Base-by-base conservation (phyloP, 1,140 invertebrate species). In the Eueides isabella region DNA sequence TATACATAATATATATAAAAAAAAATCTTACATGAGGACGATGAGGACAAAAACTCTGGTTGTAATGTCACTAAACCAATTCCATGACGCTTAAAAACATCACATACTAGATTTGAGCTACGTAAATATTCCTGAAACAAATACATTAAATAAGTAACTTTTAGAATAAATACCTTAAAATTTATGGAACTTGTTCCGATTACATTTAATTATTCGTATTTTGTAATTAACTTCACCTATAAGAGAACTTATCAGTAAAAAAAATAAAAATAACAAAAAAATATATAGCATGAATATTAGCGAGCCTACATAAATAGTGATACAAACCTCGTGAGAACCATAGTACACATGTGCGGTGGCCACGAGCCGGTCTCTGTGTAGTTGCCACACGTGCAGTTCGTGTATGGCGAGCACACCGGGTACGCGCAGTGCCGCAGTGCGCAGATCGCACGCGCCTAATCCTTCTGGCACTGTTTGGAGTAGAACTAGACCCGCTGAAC, bases 331-430 rank as follows among this genome's bases (percentile, higher is more conserved):
- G 66, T 88, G 88, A 6, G 90, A 86, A 28, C 94, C 89, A 81
- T 96, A 96, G 75, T 95, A 95, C 16, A 97, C 95, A 80, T 97
- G 96, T 0, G 95, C 96, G 0, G 96, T 96, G 2, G 96, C 96
- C 12, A 97, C 95, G 6, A 96, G 94, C 86, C 95, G 95, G 64
- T 95, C 94, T 1, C 95, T 94, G 2, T 96, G 96, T 30, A 97
- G 90, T 74, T 97, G 95, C 97, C 97, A 97, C 16, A 97, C 95
- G 80, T 97, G 97, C n/a, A 97, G 94, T 85, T 98, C 97, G 80
- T 98, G 97, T 3, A 97, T 95, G 76, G 97, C 96, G 0, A 97
- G 92, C 33, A 97, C 96, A 14, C 96, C 96, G 1, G 97, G 97
- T 88, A 98, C 98, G 78, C 95, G 94, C 1, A 96, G 84, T 1